Percentiles rank a stretch among this genome's conserved stretches.
Evolutionary conservation across 2,888 invertebrate genomes (phyloP).

Genomic region (Agrotis segetum): DNA sequence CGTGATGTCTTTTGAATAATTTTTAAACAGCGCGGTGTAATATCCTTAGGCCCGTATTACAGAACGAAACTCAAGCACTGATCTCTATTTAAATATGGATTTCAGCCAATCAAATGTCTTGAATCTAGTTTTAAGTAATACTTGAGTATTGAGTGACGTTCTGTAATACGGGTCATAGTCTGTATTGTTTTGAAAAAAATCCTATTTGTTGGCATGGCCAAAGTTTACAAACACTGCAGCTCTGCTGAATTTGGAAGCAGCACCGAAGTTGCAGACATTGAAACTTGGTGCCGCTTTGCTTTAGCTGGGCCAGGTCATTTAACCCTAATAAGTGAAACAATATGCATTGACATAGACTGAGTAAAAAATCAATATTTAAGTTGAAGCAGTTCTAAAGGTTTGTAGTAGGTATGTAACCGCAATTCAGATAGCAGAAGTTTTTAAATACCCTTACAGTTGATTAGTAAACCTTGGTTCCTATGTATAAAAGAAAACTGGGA

Average conservation of each 20-base stretch:
- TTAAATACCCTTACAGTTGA: neutral
- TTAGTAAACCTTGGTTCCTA: neutral
- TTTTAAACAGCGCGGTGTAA: neutral
- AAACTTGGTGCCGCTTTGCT: too few relatives aligned
- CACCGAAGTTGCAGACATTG: too few relatives aligned
- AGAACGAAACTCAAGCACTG: too few relatives aligned
- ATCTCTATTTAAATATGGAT: too few relatives aligned
- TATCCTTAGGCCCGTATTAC: too few relatives aligned
- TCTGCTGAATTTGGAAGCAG: neutral
- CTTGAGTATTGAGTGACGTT: too few relatives aligned
- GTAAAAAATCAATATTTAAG: neutral
- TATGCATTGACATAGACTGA: neutral
- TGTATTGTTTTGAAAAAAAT: too few relatives aligned
- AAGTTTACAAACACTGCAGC: neutral
- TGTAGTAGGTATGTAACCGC: neutral
- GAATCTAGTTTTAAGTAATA: too few relatives aligned
- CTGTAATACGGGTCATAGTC: too few relatives aligned
- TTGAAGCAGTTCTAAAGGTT: conserved; percentile 4
- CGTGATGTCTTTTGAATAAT: conserved; percentile 16
- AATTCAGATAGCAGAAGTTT: neutral
- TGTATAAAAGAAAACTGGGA: neutral
- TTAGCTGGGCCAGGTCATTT: too few relatives aligned
- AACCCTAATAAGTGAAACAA: too few relatives aligned
- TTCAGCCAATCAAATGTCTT: too few relatives aligned
- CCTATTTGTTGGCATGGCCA: neutral